phyloP scores from a whole-genome alignment of 92 coral and sea anemone genomes.

The Metridium senile region DNA sequence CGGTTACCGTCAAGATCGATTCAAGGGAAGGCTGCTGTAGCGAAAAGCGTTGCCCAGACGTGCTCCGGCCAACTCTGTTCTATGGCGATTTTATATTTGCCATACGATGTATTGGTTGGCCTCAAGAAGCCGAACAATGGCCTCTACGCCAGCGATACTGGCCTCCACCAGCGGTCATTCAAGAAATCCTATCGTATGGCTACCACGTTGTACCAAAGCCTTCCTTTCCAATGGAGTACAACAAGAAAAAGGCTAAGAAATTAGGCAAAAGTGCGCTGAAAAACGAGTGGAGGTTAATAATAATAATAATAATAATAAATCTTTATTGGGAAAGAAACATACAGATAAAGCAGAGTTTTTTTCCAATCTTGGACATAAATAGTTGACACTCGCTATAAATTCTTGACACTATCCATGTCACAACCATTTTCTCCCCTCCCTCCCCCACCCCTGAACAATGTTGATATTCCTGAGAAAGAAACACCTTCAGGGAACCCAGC shows the following conservation, averaged over 20 bases:
- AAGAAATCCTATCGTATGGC: background rate
- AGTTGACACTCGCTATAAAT: too few relatives aligned
- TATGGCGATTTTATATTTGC: constrained; percentile 13
- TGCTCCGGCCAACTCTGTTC: background rate
- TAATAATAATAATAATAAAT: too few relatives aligned
- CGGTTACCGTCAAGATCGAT: background rate
- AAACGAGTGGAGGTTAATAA: constrained; percentile 17
- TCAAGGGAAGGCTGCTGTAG: background rate
- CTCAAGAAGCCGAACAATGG: constrained; percentile 5
- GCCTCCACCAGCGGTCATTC: background rate
- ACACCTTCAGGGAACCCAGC: too few relatives aligned
- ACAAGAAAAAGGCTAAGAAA: constrained; percentile 1
- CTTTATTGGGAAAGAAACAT: too few relatives aligned
- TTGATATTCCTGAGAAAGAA: too few relatives aligned
- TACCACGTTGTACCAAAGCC: constrained; percentile 16
- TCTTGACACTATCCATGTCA: too few relatives aligned
- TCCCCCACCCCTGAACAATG: too few relatives aligned
- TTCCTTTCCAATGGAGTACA: background rate
- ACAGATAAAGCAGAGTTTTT: too few relatives aligned
- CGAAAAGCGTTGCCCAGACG: background rate
- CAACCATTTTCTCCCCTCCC: too few relatives aligned
- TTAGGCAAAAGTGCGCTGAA: background rate
- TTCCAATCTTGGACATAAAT: too few relatives aligned
- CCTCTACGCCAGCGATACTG: constrained; percentile 3
- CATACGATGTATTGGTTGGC: constrained; percentile 11